Conservation (phyloP, 1,140 invertebrate species). For the Atopsyche davidsoni region DNA sequence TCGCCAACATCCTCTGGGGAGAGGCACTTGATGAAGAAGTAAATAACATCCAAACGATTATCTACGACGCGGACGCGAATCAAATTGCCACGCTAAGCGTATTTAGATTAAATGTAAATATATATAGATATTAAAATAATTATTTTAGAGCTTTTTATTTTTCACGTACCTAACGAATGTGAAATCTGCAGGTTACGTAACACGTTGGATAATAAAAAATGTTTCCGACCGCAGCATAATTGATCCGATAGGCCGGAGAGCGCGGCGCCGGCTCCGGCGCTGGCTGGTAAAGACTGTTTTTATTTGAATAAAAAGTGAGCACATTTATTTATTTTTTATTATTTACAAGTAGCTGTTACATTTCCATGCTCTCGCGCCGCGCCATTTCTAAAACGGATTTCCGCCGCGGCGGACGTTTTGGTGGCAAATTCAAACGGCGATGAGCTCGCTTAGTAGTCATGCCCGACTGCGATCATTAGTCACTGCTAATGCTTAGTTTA, state of each 20-base stretch:
- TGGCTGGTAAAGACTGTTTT: constrained; percentile 18
- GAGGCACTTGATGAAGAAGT: too few relatives aligned
- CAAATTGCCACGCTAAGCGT: too few relatives aligned
- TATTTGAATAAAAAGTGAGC: constrained; percentile 24
- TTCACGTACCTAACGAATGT: too few relatives aligned
- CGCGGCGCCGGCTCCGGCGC: constrained; percentile 7
- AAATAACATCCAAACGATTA: too few relatives aligned
- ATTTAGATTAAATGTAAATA: too few relatives aligned
- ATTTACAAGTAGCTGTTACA: constrained; percentile 10
- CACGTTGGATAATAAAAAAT: constrained; percentile 12
- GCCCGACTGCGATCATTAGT: background rate
- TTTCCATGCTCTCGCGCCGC: constrained; percentile 18
- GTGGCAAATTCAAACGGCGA: constrained; percentile 12
- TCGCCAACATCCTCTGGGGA: too few relatives aligned
- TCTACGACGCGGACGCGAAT: too few relatives aligned
- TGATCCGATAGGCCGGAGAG: constrained; percentile 10
- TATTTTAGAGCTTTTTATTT: too few relatives aligned
- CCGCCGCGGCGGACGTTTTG: constrained; percentile 26
- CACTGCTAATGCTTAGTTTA: background rate
- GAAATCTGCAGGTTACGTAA: too few relatives aligned
- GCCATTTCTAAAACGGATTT: constrained; percentile 30
- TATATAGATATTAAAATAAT: too few relatives aligned
- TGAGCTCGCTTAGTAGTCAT: too few relatives aligned
- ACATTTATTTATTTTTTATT: constrained; percentile 20
- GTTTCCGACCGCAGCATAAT: background rate